Base-by-base conservation (phyloP, 2,888 invertebrate genomes). In the Minunthozetes semirufus region DNA sequence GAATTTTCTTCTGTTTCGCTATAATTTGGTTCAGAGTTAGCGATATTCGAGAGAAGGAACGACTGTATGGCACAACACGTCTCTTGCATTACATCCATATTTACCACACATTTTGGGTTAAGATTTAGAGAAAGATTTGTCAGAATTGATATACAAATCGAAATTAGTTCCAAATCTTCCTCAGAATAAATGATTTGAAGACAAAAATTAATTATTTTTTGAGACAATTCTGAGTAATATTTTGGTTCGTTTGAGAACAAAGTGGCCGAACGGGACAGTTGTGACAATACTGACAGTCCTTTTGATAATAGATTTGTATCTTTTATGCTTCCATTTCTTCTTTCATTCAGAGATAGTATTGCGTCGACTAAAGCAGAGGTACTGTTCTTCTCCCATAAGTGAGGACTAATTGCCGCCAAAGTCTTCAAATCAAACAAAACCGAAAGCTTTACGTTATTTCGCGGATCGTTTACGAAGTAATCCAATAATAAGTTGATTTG, bases 371-470 rank as follows among this genome's bases (percentile, higher is more conserved):
- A 74, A 42, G 46, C 25, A 17, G 42, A 42, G n/a, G 68, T 68
- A 48, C 74, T 76, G 22, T 63, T 25, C 38, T 72, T 72, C 22
- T 72, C 25, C 92, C 92, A 93, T 38, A 91, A 85, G 83, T 91
- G 91, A 0, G 92, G 89, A 8, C 90, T 90, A 78, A 88, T 88
- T 78, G 87, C 86, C 0, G 91, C 91, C 72, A 92, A 83, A 66
- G 87, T 86, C 79, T 88, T 87, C 56, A 92, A 83, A 77, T 90
- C 87, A 77, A 87, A 86, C 25, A 92, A 83, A 68, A 87, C 86
- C 79, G 88, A 87, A 15, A 87, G 85, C 80, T 91, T 89, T 0
- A 92, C 88, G 48, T 87, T 87, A 79, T 87, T 86, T 29, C 92
- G 85, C 9, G 89, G 87, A 83, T 92, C 92, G 77, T 86, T 85